Percentiles rank a stretch among this genome's conserved stretches.
phyloP scores from a whole-genome alignment of 1,140 invertebrate genomes.

The Trachelipus rathkii region DNA sequence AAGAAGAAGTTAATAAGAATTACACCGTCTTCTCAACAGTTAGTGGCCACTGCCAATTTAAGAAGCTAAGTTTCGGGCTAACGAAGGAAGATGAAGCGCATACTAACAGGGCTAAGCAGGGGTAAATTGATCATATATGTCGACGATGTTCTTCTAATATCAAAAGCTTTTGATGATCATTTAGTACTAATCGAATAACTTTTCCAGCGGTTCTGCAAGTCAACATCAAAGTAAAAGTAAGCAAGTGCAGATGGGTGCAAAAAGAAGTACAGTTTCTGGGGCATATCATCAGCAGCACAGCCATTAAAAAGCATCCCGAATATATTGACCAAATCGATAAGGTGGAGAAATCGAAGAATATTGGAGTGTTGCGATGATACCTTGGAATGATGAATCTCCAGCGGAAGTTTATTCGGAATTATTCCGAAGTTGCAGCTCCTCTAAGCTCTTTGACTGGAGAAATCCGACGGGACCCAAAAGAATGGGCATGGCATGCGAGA shows the following conservation, averaged over 20 bases:
- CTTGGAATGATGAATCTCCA: not conserved
- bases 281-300: not conserved
- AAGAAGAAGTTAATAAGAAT: too few species aligned
- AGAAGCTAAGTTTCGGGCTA: not conserved
- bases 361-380: not conserved
- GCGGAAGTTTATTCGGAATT: not conserved
- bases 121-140: constrained; percentile 4
- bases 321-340: not conserved
- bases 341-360: not conserved
- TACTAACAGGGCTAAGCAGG: not conserved
- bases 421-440: not conserved
- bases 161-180: constrained; percentile 5
- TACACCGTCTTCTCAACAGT: too few species aligned
- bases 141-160: not conserved
- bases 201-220: not conserved
- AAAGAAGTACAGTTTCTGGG: too few species aligned
- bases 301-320: not conserved
- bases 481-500: too few species aligned
- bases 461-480: too few species aligned
- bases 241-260: too few species aligned
- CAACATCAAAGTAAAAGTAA: constrained; percentile 4
- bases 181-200: not conserved
- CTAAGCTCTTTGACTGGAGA: too few species aligned
- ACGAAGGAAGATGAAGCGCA: not conserved
- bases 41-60: too few species aligned